A percentile compares a stretch with the other conserved stretches of the same genome.
Conservation (phyloP, 2,888 invertebrate species). For the Drosophila nigricruria region DNA sequence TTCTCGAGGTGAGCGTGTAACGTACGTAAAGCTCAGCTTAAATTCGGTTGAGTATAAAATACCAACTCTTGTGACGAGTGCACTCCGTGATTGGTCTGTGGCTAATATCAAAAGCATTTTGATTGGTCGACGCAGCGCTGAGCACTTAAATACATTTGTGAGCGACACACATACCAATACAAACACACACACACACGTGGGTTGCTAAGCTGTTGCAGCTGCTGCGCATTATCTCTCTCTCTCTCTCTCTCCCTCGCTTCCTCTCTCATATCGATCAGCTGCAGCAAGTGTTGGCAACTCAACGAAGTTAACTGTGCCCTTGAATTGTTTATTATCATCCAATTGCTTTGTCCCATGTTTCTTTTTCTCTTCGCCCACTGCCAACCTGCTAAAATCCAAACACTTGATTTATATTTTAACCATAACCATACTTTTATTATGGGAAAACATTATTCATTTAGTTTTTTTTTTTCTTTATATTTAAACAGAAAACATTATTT, state of each 20-base stretch:
- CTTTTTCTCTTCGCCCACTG: background rate
- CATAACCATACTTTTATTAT: slow-evolving; percentile 78
- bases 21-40: background rate
- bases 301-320: background rate
- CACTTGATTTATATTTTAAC: slow-evolving; percentile 59
- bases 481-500: slow-evolving; percentile 73
- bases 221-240: background rate
- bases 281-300: slow-evolving; percentile 5
- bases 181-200: background rate
- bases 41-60: background rate
- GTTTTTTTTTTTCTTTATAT: slow-evolving; percentile 40
- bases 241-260: background rate
- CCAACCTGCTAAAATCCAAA: background rate
- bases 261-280: background rate
- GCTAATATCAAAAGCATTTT: background rate
- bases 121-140: background rate
- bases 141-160: background rate
- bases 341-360: too few species aligned
- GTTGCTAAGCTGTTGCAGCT: background rate
- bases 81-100: background rate
- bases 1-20: background rate
- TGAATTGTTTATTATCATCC: background rate
- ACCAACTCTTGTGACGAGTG: background rate
- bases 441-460: slow-evolving; percentile 76
- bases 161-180: background rate